Percentiles rank a stretch among this genome's conserved stretches.
Evolutionary conservation across 2,113 vertebrate species (phyloP).

Genomic region (Centrocercus urophasianus): DNA sequence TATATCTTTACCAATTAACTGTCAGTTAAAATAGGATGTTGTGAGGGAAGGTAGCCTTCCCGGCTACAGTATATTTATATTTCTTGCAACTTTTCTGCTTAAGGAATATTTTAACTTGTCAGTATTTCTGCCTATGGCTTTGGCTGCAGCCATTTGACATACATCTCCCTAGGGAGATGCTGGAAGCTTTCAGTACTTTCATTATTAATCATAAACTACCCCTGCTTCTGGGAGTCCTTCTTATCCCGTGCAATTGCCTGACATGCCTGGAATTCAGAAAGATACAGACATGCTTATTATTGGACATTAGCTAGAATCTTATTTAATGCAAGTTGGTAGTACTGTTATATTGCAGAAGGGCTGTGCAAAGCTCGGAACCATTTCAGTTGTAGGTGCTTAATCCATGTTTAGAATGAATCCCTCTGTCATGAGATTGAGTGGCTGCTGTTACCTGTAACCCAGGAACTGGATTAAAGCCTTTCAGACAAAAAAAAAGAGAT

Average conservation of each 20-base stretch:
- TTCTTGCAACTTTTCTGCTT: constrained; percentile 27
- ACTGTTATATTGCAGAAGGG: neutral
- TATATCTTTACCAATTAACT: neutral
- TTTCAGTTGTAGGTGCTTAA: neutral
- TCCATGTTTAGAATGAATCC: neutral
- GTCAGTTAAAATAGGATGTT: neutral
- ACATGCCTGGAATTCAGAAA: neutral
- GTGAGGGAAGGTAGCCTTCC: neutral
- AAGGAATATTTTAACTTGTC: neutral
- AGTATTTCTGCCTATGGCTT: neutral
- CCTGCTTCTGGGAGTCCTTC: neutral
- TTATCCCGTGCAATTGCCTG: neutral
- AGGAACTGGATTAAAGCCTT: neutral
- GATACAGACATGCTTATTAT: neutral
- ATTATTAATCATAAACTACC: constrained; percentile 21
- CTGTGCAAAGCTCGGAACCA: neutral
- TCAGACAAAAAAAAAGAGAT: neutral
- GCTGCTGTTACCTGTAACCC: neutral
- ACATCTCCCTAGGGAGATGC: neutral
- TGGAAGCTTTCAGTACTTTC: constrained; percentile 2
- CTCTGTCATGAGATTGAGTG: neutral
- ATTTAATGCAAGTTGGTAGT: neutral
- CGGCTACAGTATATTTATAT: neutral
- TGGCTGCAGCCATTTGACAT: neutral
- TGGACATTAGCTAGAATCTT: neutral